Conservation (phyloP, 2,888 invertebrate species). For the Gymnoscelis rufifasciata region DNA sequence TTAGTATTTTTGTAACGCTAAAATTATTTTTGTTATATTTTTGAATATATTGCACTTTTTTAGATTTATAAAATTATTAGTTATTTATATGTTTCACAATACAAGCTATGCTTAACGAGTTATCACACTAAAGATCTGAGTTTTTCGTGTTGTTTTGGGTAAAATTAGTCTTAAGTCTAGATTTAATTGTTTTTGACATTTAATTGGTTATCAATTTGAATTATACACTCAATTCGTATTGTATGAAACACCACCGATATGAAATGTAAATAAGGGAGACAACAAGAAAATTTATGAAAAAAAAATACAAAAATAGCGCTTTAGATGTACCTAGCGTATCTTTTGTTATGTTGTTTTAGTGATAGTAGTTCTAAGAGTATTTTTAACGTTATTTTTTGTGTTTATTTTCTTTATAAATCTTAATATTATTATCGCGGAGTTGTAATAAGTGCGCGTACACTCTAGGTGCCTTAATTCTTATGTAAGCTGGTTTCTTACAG, state of each 20-base stretch:
- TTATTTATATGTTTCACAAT: too few species aligned
- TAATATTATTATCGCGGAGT: conserved; percentile 10
- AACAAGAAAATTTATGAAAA: conserved; percentile 19
- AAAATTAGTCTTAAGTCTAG: conserved; percentile 23
- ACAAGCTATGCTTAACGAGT: too few species aligned
- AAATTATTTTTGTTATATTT: too few species aligned
- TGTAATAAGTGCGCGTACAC: conserved; percentile 4
- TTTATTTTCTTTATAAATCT: conserved; percentile 4
- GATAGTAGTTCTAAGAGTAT: conserved; percentile 31
- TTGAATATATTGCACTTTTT: too few species aligned
- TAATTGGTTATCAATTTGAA: conserved; percentile 8
- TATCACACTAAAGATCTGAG: conserved; percentile 20
- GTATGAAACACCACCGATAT: conserved; percentile 16
- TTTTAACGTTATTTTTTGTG: conserved; percentile 16
- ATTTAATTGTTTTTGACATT: conserved; percentile 13
- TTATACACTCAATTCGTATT: conserved; percentile 15
- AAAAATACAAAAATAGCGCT: conserved; percentile 23
- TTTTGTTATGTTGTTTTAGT: conserved; percentile 36
- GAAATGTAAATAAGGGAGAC: conserved; percentile 13
- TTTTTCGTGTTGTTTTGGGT: conserved; percentile 18
- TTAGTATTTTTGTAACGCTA: too few species aligned
- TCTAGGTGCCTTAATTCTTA: conserved; percentile 10
- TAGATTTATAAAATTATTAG: too few species aligned
- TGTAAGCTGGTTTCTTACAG: conserved; percentile 12
- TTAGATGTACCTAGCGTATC: conserved; percentile 23